Percentiles rank a stretch among this genome's conserved stretches.
These are phyloP conservation scores for Pollenia angustigena DNA, from an alignment of 2,888 invertebrate genomes.

Conservation along the genomic window DNA sequence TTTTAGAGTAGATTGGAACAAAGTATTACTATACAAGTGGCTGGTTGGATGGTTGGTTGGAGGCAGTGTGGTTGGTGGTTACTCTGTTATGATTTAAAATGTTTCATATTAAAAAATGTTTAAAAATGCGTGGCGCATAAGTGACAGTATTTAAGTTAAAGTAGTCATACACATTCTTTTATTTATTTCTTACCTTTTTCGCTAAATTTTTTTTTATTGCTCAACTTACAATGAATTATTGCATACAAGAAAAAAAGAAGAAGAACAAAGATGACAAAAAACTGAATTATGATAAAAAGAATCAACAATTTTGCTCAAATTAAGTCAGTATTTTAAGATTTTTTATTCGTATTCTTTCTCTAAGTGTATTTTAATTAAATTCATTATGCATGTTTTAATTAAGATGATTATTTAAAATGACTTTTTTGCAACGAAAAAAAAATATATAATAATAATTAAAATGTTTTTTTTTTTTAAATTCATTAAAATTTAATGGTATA, in stretches of 20 bases:
- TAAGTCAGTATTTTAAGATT: conserved; percentile 41
- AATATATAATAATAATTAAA: conserved; percentile 57
- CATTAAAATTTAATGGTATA: conserved; percentile 58
- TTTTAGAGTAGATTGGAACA: conserved; percentile 58
- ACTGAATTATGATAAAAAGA: conserved; percentile 43
- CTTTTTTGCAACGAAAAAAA: conserved; percentile 41
- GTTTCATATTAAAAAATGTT: conserved; percentile 71
- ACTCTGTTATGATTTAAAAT: conserved; percentile 72
- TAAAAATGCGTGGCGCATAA: conserved; percentile 74
- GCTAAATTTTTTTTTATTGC: conserved; percentile 42
- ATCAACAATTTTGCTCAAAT: conserved; percentile 56
- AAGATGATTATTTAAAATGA: conserved; percentile 72
- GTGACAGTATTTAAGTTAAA: conserved; percentile 74
- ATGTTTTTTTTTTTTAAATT: conserved; percentile 51
- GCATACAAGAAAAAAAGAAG: not conserved
- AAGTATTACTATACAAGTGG: conserved; percentile 11
- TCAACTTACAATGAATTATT: conserved; percentile 58
- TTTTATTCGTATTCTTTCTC: conserved; percentile 23
- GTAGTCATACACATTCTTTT: conserved; percentile 73
- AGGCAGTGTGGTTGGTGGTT: conserved; percentile 36
- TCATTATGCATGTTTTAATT: conserved; percentile 71
- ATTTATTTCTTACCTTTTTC: conserved; percentile 55
- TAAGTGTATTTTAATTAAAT: conserved; percentile 68
- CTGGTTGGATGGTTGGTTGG: not conserved
- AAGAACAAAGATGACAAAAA: not conserved